These are phyloP conservation scores for Conus ventricosus DNA, from an alignment of 1,140 invertebrate species.

Conservation along the genomic window DNA sequence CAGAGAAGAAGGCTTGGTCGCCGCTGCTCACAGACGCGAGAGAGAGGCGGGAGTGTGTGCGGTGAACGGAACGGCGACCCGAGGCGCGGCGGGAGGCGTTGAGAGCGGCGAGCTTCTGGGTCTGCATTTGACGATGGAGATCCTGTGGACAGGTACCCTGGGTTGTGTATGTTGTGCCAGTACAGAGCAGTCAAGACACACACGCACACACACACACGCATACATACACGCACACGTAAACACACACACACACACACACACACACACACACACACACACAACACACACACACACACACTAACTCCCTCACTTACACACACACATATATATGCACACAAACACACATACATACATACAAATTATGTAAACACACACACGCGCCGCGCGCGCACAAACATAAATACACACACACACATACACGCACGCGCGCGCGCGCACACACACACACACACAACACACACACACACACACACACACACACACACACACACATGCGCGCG, in stretches of 20 bases:
- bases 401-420: too few relatives aligned
- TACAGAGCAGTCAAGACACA: too few relatives aligned
- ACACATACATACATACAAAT: too few relatives aligned
- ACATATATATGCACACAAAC: neutral
- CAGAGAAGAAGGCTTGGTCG: neutral
- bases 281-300: too few relatives aligned
- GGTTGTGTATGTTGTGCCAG: too few relatives aligned
- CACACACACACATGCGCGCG: too few relatives aligned
- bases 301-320: too few relatives aligned
- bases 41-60: constrained; percentile 16
- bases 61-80: neutral
- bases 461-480: too few relatives aligned
- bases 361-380: too few relatives aligned
- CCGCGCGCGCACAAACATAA: too few relatives aligned
- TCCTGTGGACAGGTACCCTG: neutral
- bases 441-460: too few relatives aligned
- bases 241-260: neutral
- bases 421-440: too few relatives aligned
- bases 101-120: constrained; percentile 15
- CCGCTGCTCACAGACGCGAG: constrained; percentile 10
- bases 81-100: neutral
- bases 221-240: neutral
- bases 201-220: neutral
- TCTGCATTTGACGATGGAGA: constrained; percentile 23
- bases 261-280: neutral